Percentiles rank a stretch among this genome's conserved stretches.
Evolutionary conservation across 2,797 vertebrate genomes (phyloP).

Genomic region (Sphaeramia orbicularis): DNA sequence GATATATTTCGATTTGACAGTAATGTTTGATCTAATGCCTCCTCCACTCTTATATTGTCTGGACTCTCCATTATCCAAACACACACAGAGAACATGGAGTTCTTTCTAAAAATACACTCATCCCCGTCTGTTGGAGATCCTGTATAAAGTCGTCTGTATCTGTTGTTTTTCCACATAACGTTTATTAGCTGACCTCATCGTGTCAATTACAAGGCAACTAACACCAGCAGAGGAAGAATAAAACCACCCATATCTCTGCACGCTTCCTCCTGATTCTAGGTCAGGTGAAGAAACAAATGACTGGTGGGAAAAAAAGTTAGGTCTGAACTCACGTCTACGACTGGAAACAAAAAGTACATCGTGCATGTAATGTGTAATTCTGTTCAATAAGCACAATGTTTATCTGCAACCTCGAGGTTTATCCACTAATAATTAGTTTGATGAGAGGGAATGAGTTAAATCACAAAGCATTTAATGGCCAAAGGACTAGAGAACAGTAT

Average conservation of each 20-base stretch:
- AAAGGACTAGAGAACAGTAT: conserved; percentile 19
- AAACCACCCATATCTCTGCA: conserved; percentile 21
- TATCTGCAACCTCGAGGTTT: conserved; percentile 28
- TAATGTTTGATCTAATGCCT: neutral
- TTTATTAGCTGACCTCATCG: conserved; percentile 61
- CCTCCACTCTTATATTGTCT: conserved; percentile 7
- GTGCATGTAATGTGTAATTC: neutral
- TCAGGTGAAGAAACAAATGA: conserved; percentile 24
- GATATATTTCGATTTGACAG: neutral
- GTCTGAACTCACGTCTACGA: neutral
- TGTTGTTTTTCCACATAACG: conserved; percentile 47
- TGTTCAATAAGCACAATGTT: conserved; percentile 30
- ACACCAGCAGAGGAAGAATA: conserved; percentile 23
- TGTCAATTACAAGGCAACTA: conserved; percentile 63
- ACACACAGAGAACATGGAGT: conserved; percentile 3
- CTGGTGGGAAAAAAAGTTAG: conserved; percentile 7
- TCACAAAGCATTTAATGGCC: conserved; percentile 34
- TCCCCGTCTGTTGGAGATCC: conserved; percentile 35
- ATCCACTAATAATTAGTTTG: conserved; percentile 32
- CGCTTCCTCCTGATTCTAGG: conserved; percentile 11
- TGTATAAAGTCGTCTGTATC: conserved; percentile 22
- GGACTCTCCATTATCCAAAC: neutral
- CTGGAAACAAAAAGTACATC: conserved; percentile 4
- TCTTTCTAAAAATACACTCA: conserved; percentile 26
- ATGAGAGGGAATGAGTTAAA: conserved; percentile 41